phyloP scores from a whole-genome alignment of 2,113 vertebrate genomes.

The Macrotus californicus region DNA sequence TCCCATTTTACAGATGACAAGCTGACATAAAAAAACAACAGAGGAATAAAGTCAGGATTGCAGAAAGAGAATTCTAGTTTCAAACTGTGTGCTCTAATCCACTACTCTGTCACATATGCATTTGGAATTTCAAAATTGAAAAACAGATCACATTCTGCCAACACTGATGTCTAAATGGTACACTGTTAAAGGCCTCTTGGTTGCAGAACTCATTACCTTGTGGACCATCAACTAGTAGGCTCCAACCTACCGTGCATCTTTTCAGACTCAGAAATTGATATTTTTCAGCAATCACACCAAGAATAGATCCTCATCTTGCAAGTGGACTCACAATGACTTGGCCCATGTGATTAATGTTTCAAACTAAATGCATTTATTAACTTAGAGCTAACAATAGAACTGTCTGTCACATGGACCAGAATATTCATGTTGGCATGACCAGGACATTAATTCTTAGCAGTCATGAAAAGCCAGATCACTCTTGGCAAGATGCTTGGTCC shows the following conservation, averaged over 20 bases:
- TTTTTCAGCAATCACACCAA: background rate
- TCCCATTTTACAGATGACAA: background rate
- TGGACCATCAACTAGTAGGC: background rate
- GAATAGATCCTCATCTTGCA: background rate
- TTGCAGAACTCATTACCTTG: background rate
- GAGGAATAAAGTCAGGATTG: background rate
- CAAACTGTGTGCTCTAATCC: background rate
- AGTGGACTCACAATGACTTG: background rate
- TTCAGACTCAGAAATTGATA: conserved; percentile 8
- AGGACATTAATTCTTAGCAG: background rate
- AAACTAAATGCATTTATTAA: background rate
- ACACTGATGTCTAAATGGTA: background rate
- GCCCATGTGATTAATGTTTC: background rate
- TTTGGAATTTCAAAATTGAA: background rate
- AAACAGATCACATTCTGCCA: background rate
- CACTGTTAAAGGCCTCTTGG: background rate
- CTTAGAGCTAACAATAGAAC: background rate
- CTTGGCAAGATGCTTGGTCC: background rate
- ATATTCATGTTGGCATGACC: background rate
- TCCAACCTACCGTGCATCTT: background rate
- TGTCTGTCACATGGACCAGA: background rate
- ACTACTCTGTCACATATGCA: background rate
- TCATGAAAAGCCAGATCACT: background rate
- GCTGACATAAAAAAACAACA: background rate
- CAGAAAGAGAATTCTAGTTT: background rate